Evolutionary conservation across 2,113 vertebrate species (phyloP).

Genomic region (Prionailurus bengalensis): DNA sequence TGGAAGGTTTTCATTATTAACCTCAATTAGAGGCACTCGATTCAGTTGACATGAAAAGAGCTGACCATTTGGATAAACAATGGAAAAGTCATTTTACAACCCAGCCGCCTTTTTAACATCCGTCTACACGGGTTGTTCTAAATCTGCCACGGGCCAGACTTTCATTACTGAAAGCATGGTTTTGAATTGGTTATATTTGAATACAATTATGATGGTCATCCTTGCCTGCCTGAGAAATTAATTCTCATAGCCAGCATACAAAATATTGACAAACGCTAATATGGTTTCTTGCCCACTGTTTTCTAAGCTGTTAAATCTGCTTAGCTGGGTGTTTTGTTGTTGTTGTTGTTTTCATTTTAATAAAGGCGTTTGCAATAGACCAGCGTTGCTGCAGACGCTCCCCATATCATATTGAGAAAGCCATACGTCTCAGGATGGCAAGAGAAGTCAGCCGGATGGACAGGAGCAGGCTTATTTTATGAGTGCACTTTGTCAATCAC

Average conservation of each 20-base stretch:
- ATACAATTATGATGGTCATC: constrained; percentile 36
- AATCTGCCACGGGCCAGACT: neutral
- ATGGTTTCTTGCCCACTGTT: neutral
- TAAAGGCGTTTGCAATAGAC: neutral
- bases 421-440: neutral
- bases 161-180: neutral
- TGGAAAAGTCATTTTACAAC: constrained; percentile 10
- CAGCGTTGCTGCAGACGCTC: neutral
- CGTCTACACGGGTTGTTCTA: neutral
- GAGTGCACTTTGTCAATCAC: constrained; percentile 6
- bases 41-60: neutral
- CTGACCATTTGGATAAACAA: neutral
- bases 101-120: neutral
- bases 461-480: neutral
- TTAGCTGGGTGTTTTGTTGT: neutral
- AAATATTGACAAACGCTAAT: neutral
- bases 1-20: constrained; percentile 56
- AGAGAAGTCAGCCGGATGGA: neutral
- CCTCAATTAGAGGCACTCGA: neutral
- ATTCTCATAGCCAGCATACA: constrained; percentile 27
- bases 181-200: constrained; percentile 50
- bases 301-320: neutral
- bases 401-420: neutral
- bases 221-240: constrained; percentile 42
- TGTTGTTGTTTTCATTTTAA: neutral